These are phyloP conservation scores for Tuta absoluta DNA, from an alignment of 2,888 invertebrate species.

Conservation along the genomic window DNA sequence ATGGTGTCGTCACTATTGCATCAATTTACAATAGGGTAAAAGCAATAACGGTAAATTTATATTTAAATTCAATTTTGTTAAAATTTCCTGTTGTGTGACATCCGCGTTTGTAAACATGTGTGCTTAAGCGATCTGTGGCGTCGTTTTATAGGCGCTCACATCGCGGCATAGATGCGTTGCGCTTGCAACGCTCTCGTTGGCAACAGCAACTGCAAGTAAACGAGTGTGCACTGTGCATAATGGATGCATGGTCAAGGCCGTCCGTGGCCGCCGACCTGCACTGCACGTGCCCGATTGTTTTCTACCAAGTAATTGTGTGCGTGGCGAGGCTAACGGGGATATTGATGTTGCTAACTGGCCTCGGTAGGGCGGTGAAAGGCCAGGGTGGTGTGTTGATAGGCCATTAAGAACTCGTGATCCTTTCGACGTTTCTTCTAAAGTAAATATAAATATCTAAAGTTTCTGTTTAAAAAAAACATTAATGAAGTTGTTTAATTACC, in stretches of 20 bases:
- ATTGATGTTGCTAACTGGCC: constrained; percentile 40
- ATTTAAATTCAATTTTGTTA: too few species aligned
- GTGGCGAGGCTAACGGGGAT: constrained; percentile 47
- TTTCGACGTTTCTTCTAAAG: too few species aligned
- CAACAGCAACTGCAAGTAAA: constrained; percentile 55
- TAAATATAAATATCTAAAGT: too few species aligned
- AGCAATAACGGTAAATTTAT: neutral
- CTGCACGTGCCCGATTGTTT: constrained; percentile 68
- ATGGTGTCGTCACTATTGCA: neutral
- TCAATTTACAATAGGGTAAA: neutral
- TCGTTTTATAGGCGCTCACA: neutral
- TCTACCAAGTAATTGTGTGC: constrained; percentile 49
- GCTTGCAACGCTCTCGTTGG: constrained; percentile 72
- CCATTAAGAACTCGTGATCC: too few species aligned
- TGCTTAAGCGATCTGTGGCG: neutral
- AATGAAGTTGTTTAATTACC: too few species aligned
- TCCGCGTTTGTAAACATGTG: neutral
- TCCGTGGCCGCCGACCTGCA: constrained; percentile 62
- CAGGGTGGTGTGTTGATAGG: neutral
- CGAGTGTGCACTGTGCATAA: constrained; percentile 66
- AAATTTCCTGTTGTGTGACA: neutral
- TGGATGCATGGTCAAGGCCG: constrained; percentile 78
- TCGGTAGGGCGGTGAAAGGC: neutral
- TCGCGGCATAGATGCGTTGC: constrained; percentile 55
- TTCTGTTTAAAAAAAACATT: too few species aligned